Evolutionary conservation across 2,113 vertebrate genomes (phyloP).

Genomic region (Caloenas nicobarica): DNA sequence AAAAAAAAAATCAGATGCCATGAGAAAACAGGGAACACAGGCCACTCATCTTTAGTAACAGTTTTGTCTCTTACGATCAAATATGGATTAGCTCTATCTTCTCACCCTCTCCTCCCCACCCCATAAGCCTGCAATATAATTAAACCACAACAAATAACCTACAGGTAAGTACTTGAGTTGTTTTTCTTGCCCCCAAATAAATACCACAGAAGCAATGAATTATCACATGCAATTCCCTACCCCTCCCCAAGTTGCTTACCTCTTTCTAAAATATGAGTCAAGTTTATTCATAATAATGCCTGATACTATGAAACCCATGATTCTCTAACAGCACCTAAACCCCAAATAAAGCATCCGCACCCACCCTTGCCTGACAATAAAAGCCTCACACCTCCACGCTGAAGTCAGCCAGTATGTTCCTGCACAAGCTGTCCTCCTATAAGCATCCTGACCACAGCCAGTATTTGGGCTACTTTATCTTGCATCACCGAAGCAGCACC

Average conservation of each 20-base stretch:
- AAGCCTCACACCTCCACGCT: not conserved
- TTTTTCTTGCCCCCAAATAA: not conserved
- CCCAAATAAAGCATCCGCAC: not conserved
- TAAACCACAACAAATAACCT: slow-evolving; percentile 40
- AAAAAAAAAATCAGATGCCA: not conserved
- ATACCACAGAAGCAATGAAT: not conserved
- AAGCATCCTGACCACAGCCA: not conserved
- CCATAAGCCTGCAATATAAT: slow-evolving; percentile 9
- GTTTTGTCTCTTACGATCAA: slow-evolving; percentile 24
- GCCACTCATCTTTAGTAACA: slow-evolving; percentile 31
- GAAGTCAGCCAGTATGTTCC: not conserved
- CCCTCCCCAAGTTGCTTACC: not conserved
- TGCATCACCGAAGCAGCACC: not conserved
- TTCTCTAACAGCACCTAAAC: not conserved
- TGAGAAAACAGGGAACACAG: slow-evolving; percentile 43
- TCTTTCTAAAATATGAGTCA: slow-evolving; percentile 24
- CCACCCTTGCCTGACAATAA: not conserved
- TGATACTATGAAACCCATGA: not conserved
- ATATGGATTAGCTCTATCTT: slow-evolving; percentile 15
- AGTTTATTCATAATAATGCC: slow-evolving; percentile 12
- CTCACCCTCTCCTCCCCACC: not conserved
- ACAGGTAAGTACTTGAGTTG: slow-evolving; percentile 16
- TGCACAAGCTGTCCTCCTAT: not conserved
- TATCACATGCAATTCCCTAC: not conserved
- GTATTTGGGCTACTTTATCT: not conserved